Base-by-base conservation (phyloP, 2,888 invertebrate genomes). In the Pachymerium ferrugineum region DNA sequence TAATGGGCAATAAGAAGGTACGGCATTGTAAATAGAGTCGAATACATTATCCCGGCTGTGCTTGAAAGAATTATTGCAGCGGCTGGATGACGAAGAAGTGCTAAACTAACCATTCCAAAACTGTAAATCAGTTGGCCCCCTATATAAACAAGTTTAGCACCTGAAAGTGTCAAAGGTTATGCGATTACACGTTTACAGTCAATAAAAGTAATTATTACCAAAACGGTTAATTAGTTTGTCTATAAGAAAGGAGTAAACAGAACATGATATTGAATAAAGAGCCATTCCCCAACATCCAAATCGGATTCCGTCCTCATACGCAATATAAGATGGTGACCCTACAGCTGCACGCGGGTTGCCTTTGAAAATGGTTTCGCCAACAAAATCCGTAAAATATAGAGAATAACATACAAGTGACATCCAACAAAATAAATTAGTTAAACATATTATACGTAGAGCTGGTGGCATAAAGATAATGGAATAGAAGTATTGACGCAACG, bases 251-350 rank as follows among this genome's bases (percentile, higher is more conserved):
- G 97, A 97, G 83, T 97, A 97, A 80, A 93, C 89, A 14, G 96
- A 92, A 81, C 97, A 97, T 0, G 96, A 94, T n/a, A 97, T 82
- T 0, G 96, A 96, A 79, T 87, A 87, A 74, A 86, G 79, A 0
- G 95, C 91, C 97, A 97, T 97, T 29, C 95, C 96, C 90, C 94
- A 93, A 79, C 96, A 97, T 12, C 97, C 97, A 80, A 96, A 94
- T 54, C 96, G 87, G 0, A 97, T 94, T 0, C 97, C 97, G 42
- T 90, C 89, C 82, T 96, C 94, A 80, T 97, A 97, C 14, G 79
- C 79, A 33, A 78, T 78, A 75, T 82, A 81, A 28, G 76, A 74
- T 1, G 75, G 74, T n/a, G 82, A 81, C 10, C 82, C 83, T 12
- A 78, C 78, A 1, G 82, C 79, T 25, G 82, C 81, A 68, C 78